Evolutionary conservation across 2,113 vertebrate genomes (phyloP), one percentile per base, ranked within the genome.

Genomic region (Lasiurus borealis): DNA sequence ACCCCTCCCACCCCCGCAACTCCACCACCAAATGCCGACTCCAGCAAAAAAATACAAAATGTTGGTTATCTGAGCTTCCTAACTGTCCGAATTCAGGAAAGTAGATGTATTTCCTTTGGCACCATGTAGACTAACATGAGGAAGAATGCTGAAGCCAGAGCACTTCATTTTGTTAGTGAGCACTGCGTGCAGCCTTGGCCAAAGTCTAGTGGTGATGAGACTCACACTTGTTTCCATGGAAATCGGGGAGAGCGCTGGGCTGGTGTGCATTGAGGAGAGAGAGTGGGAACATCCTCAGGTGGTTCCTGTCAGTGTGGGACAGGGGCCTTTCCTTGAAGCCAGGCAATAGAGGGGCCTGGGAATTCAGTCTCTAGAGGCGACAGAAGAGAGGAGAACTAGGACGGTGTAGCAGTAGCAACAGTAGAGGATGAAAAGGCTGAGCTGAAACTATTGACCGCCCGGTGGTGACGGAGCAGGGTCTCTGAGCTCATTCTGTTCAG

Each of bases 31-130:
- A 96, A 71, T 71, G 85, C 44, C 85, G 50, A 88, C 50, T 34
- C 5, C 54, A 62, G 25, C 44, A 5, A 3, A 57, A 88, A 85
- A 59, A 59, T 25, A 62, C 59, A 72, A 93, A 75, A 66, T 52
- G 75, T 88, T 86, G 69, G 68, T 96, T 97, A 87, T 90, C 88
- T 95, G 92, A 96, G 69, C 54, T 95, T 77, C 40, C 40, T 71
- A 54, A 80, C 34, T 36, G 36, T 88, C 87, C 94, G 85, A 64
- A 93, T 82, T 92, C 62, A 92, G 69, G 77, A 85, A 93, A 94
- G 88, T 52, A 86, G 85, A 72, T 94, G 87, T 97, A 34, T 97
- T 97, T 91, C 68, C 73, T 96, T 97, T 96, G 95, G 96, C 95
- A 93, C 73, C 57, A 2, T 27, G 16, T 52, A 85, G 92, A 80